A percentile compares a stretch with the other conserved stretches of the same genome.
Evolutionary conservation across 2,888 invertebrate species (phyloP).

Genomic region (Halictus quadricinctus): DNA sequence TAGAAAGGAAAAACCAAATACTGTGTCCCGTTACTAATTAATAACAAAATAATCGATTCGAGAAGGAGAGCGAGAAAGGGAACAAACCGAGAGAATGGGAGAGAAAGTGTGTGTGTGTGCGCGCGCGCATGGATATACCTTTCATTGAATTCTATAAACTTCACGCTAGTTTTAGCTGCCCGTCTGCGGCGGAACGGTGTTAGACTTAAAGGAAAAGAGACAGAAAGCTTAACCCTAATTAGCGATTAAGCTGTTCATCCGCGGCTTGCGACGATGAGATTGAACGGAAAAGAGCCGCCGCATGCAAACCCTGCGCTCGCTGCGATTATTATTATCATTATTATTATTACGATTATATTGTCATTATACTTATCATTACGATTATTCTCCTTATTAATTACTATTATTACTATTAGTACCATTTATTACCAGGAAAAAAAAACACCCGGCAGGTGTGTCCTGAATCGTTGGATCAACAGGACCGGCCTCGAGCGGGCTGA

Average conservation of each 20-base stretch:
- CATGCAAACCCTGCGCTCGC: slow-evolving; percentile 63
- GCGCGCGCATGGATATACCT: background rate
- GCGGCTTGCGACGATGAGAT: slow-evolving; percentile 43
- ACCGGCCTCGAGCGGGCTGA: slow-evolving; percentile 53
- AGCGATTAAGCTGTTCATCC: slow-evolving; percentile 36
- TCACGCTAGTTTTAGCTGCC: slow-evolving; percentile 14
- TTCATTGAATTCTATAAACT: slow-evolving; percentile 36
- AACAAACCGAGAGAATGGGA: background rate
- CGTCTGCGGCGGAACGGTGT: slow-evolving; percentile 23
- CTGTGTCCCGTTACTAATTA: slow-evolving; percentile 44
- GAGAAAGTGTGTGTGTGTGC: slow-evolving; percentile 7
- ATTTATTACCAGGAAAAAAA: slow-evolving; percentile 54
- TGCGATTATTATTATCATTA: slow-evolving; percentile 72
- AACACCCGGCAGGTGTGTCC: slow-evolving; percentile 48
- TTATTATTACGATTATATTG: slow-evolving; percentile 74
- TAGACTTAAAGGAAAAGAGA: slow-evolving; percentile 2
- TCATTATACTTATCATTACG: slow-evolving; percentile 75
- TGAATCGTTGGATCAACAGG: slow-evolving; percentile 44
- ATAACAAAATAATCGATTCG: slow-evolving; percentile 33
- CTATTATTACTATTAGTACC: slow-evolving; percentile 71
- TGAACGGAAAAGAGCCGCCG: slow-evolving; percentile 26
- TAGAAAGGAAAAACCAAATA: slow-evolving; percentile 36
- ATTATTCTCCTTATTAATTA: slow-evolving; percentile 72
- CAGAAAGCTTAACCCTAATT: slow-evolving; percentile 23
- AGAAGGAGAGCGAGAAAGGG: background rate